These are phyloP conservation scores for Apotomis betuletana DNA, from an alignment of 2,888 invertebrate genomes.

Conservation along the genomic window DNA sequence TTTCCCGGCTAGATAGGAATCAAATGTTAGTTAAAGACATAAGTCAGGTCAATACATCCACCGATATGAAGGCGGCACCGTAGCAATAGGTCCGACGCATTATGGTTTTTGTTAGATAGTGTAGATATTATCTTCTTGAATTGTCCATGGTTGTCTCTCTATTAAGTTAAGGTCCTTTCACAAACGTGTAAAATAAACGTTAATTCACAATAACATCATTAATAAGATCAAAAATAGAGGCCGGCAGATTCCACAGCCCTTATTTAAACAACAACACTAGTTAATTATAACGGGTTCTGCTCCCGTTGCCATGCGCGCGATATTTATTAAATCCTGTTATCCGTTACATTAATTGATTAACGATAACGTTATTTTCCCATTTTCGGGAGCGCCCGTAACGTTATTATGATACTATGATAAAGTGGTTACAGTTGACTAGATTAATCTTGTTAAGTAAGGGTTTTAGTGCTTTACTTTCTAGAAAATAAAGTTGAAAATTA, in stretches of 20 bases:
- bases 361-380: constrained; percentile 45
- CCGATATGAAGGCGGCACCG: no score
- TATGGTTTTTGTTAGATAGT: no score
- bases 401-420: constrained; percentile 44
- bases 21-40: no score
- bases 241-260: neutral
- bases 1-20: no score
- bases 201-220: neutral
- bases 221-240: neutral
- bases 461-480: neutral
- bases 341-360: constrained; percentile 57
- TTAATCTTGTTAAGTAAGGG: constrained; percentile 13
- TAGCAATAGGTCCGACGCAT: no score
- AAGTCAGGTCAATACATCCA: no score
- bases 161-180: no score
- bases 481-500: neutral
- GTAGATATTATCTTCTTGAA: no score
- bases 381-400: constrained; percentile 43
- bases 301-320: constrained; percentile 39
- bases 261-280: constrained; percentile 10
- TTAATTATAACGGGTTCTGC: constrained; percentile 12
- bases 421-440: constrained; percentile 23
- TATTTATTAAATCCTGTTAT: constrained; percentile 53
- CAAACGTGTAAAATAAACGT: no score
- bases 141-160: no score